phyloP scores from a whole-genome alignment of 2,113 vertebrate genomes.

The Vombatus ursinus region DNA sequence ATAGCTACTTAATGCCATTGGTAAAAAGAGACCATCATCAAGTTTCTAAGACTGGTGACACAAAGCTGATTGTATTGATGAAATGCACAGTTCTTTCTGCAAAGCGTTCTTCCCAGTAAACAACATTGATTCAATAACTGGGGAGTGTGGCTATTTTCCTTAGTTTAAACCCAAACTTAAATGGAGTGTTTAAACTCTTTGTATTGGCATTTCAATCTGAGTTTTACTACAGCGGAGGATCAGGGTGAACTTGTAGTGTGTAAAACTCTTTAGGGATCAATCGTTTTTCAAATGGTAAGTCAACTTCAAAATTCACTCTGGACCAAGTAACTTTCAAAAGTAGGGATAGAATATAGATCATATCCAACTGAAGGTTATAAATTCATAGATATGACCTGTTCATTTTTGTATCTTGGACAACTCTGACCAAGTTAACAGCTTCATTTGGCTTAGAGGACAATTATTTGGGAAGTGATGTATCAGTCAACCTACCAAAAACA shows the following conservation, averaged over 20 bases:
- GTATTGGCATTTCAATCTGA: neutral
- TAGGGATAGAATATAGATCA: neutral
- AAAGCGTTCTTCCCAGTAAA: neutral
- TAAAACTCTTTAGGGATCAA: neutral
- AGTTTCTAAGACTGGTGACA: neutral
- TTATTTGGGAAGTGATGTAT: neutral
- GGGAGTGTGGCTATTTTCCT: neutral
- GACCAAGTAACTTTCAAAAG: neutral
- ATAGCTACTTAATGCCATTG: neutral
- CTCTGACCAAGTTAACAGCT: neutral
- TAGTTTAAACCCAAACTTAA: neutral
- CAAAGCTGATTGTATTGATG: neutral
- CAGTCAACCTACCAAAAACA: neutral
- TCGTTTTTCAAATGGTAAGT: neutral
- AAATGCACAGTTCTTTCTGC: neutral
- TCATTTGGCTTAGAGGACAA: neutral
- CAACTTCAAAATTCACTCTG: constrained; percentile 20
- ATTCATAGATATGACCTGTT: neutral
- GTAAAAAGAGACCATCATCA: neutral
- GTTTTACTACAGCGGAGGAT: neutral
- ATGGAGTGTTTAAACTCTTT: neutral
- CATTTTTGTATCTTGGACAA: neutral
- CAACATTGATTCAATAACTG: neutral
- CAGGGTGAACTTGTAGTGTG: neutral
- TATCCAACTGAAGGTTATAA: neutral